Base-by-base conservation (phyloP, 2,888 invertebrate genomes). In the Leptura quadrifasciata region DNA sequence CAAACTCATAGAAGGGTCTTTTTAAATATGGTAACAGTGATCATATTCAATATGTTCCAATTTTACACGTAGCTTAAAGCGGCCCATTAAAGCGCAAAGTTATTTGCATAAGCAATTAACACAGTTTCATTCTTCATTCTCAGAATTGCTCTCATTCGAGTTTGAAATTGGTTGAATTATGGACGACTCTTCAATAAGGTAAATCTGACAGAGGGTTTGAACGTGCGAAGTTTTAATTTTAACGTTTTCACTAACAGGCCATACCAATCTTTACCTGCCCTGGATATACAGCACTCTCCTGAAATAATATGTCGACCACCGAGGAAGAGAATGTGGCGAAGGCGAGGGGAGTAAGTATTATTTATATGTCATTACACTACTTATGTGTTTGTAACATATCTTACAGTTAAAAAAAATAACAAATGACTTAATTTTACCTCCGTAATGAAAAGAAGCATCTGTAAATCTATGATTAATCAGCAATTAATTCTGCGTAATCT, bases 321-420 rank as follows among this genome's bases (percentile, higher is more conserved):
- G 58, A 72, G 58, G 73, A 73, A 68, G 61, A 76, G 63, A 67
- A 79, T 63, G 72, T 72, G 79, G 76, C 70, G 72, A 39, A 75
- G 75, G 67, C 63, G 65, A n/a, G 79, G 75, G 47, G 76, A 79
- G 79, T 79, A 74, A 79, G 79, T 77, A 61, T 61, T 31, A 24
- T 55, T 55, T 55, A 55, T 15, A 17, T 17, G 17, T 55, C 17
- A 47, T 31, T 31, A 8, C 27, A 31, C 4, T n/a, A n/a, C n/a
- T n/a, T n/a, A n/a, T n/a, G n/a, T 31, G 27, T 6, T 31, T 31
- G 27, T 31, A 31, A 31, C 27, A 31, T 31, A 31, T 31, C 6
- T 5, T 8, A 31, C 5, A 31, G 5, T 31, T 31, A 2, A 31
- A 31, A 24, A 31, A 31, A 31, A 8, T 31, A 31, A 31, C 6